Conservation (phyloP, 2,113 vertebrate species). For the Terrapene triunguis region DNA sequence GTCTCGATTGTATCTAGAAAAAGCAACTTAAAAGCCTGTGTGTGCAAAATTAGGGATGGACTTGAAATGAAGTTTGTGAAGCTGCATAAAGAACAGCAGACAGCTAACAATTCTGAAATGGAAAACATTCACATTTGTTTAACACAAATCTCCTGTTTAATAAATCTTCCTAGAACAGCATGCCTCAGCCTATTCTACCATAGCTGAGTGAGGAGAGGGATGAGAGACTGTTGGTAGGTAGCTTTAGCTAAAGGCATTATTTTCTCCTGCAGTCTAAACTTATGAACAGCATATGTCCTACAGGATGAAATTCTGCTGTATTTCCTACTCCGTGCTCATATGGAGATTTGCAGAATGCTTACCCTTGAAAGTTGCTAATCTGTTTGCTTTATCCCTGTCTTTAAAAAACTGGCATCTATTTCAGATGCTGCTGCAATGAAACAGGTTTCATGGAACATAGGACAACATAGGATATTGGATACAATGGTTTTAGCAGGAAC, state of each 20-base stretch:
- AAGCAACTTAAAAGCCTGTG: background rate
- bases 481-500: background rate
- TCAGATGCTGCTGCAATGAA: background rate
- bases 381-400: background rate
- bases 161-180: background rate
- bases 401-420: background rate
- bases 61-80: background rate
- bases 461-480: background rate
- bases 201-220: background rate
- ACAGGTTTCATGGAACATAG: background rate
- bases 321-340: background rate
- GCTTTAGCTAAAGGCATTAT: background rate
- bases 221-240: background rate
- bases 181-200: background rate
- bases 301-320: background rate
- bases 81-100: background rate
- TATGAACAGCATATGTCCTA: background rate
- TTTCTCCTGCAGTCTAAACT: background rate
- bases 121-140: background rate
- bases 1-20: background rate
- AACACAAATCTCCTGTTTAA: background rate
- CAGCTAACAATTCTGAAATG: background rate
- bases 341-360: background rate
- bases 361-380: background rate
- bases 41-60: background rate